These are phyloP conservation scores for Himantopus leucocephalus DNA, from an alignment of 2,113 vertebrate species.

Conservation along the genomic window DNA sequence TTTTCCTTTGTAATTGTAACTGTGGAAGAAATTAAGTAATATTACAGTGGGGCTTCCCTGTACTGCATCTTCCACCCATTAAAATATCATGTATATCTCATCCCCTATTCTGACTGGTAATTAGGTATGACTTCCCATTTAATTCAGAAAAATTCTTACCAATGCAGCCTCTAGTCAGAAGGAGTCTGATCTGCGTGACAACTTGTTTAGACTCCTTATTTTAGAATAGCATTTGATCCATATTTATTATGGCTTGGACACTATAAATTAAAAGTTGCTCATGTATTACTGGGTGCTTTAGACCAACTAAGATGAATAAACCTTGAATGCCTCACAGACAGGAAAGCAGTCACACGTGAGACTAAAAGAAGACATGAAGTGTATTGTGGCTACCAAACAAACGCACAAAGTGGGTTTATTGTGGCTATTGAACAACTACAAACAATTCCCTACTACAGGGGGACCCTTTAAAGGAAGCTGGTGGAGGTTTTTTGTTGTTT, in stretches of 20 bases:
- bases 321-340: background rate
- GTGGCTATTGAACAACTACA: background rate
- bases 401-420: background rate
- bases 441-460: background rate
- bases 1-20: background rate
- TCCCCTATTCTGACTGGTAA: background rate
- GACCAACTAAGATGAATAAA: background rate
- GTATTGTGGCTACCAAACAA: background rate
- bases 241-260: background rate
- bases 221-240: background rate
- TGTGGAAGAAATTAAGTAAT: background rate
- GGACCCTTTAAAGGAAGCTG: background rate
- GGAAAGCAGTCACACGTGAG: background rate
- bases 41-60: background rate
- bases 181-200: background rate
- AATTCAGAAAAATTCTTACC: background rate
- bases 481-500: background rate
- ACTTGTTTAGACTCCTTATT: background rate
- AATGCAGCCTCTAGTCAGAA: background rate
- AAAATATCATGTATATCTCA: background rate
- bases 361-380: background rate
- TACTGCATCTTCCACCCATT: background rate
- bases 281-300: background rate
- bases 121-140: background rate
- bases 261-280: background rate